Evolutionary conservation across 1,140 invertebrate genomes (phyloP).

Genomic region (Heliconius hewitsoni): DNA sequence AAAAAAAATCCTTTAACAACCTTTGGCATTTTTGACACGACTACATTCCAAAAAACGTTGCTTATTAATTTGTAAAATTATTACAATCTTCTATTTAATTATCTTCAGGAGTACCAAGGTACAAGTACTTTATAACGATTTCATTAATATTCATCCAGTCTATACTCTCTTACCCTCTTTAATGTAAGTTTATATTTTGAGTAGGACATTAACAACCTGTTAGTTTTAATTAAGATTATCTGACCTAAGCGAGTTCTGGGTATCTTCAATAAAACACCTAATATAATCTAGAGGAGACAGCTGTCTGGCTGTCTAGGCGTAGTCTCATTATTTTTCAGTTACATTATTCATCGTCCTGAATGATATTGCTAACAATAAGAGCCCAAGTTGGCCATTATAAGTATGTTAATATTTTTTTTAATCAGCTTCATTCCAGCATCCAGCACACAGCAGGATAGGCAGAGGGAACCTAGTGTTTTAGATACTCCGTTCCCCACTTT

Average conservation of each 20-base stretch:
- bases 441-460: too few relatives aligned
- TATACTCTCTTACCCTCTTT: constrained; percentile 7
- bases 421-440: too few relatives aligned
- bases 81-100: not conserved
- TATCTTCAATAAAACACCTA: constrained; percentile 26
- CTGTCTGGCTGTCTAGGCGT: not conserved
- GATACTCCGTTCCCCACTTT: too few relatives aligned
- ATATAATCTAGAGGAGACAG: constrained; percentile 21
- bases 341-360: constrained; percentile 26
- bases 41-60: too few relatives aligned
- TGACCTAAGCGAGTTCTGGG: constrained; percentile 19
- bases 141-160: constrained; percentile 7
- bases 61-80: not conserved
- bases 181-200: constrained; percentile 6
- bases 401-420: not conserved
- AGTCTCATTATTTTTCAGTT: constrained; percentile 19
- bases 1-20: too few relatives aligned
- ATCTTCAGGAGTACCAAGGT: not conserved
- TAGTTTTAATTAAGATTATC: constrained; percentile 28
- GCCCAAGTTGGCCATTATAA: constrained; percentile 1
- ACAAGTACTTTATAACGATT: not conserved
- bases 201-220: constrained; percentile 23
- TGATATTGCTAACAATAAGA: constrained; percentile 21
- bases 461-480: too few relatives aligned
- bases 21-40: too few relatives aligned